Evolutionary conservation across 2,888 invertebrate species (phyloP).

Genomic region (Ashinkailepas kermadecensis): DNA sequence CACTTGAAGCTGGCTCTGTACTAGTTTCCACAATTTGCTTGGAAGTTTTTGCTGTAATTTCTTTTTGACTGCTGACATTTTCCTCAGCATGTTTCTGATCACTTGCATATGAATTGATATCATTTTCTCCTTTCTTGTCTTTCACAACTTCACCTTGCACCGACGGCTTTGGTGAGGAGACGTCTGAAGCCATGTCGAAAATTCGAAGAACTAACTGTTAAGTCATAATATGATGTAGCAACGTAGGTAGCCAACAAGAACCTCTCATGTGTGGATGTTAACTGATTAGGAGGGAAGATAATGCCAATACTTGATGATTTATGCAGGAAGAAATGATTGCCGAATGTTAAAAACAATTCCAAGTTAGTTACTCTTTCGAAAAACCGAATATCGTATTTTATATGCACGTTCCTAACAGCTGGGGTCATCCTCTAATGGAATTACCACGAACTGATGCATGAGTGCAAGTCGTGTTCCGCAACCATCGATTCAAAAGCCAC

Average conservation of each 20-base stretch:
- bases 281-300: not conserved
- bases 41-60: not conserved
- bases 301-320: not conserved
- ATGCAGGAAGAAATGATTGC: not conserved
- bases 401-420: not conserved
- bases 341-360: not conserved
- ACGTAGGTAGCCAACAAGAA: not conserved
- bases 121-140: not conserved
- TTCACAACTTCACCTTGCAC: not conserved
- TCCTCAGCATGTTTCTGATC: not conserved
- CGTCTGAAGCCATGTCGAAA: not conserved
- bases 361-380: not conserved
- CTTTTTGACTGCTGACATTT: not conserved
- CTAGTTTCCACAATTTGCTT: not conserved
- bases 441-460: too few species aligned
- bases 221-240: not conserved
- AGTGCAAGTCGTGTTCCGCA: too few species aligned
- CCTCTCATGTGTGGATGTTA: not conserved
- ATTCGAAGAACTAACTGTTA: not conserved
- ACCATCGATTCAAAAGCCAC: too few species aligned
- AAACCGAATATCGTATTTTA: not conserved
- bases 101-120: not conserved
- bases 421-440: not conserved
- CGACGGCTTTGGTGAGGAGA: not conserved
- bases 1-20: not conserved